phyloP scores from a whole-genome alignment of 2,888 invertebrate species.

The Parapristionchus giblindavisi region DNA sequence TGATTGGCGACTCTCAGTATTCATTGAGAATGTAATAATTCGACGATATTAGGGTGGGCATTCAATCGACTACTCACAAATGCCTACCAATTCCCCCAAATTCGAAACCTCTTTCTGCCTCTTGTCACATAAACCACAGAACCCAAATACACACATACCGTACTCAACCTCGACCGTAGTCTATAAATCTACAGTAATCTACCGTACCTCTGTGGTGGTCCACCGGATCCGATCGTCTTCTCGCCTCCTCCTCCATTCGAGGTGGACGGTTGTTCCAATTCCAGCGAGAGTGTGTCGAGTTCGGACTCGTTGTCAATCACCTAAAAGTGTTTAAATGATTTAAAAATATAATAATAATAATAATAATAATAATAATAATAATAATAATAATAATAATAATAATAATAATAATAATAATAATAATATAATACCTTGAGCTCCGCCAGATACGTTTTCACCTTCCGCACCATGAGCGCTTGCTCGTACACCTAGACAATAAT shows the following conservation, averaged over 20 bases:
- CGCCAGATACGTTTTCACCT: constrained; percentile 93
- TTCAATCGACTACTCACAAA: too few species aligned
- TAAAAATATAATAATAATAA: constrained; percentile 57
- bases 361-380: neutral
- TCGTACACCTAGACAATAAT: constrained; percentile 65
- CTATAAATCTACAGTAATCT: neutral
- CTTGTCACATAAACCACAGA: neutral
- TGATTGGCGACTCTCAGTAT: too few species aligned
- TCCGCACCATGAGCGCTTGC: constrained; percentile 91
- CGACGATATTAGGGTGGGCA: too few species aligned
- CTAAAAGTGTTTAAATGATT: too few species aligned
- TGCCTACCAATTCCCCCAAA: neutral
- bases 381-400: constrained; percentile 62
- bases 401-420: neutral
- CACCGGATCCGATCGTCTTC: constrained; percentile 7
- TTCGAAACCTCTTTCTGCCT: neutral
- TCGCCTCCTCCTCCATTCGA: constrained; percentile 18
- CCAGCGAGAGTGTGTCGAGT: constrained; percentile 86
- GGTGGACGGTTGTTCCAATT: constrained; percentile 79
- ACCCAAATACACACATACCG: neutral
- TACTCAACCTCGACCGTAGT: neutral
- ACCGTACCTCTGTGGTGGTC: constrained; percentile 10
- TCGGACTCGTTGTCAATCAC: constrained; percentile 90
- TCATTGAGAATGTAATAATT: too few species aligned
- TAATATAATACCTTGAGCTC: constrained; percentile 75